A percentile compares a stretch with the other conserved stretches of the same genome.
Conservation (phyloP, 2,113 vertebrate species). For the Nipponia nippon region DNA sequence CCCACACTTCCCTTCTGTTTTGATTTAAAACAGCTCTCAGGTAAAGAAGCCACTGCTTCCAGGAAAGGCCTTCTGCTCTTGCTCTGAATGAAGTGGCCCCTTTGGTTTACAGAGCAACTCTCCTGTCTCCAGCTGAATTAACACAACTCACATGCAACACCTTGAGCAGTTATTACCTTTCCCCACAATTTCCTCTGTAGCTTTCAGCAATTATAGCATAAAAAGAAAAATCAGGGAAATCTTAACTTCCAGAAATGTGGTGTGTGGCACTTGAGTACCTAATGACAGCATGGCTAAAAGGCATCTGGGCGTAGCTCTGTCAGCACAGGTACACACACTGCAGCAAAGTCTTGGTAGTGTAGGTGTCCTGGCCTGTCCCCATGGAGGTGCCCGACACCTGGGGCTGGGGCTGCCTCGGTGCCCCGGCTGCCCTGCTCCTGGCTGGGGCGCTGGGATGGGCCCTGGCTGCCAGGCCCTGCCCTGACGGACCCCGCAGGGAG, state of each 20-base stretch:
- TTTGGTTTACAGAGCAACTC: not conserved
- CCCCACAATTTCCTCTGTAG: not conserved
- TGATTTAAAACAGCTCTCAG: not conserved
- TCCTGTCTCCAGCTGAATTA: not conserved
- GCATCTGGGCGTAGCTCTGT: not conserved
- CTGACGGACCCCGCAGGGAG: not conserved
- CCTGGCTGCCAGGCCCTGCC: not conserved
- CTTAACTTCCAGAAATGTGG: not conserved
- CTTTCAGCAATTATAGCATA: not conserved
- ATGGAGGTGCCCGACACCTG: accelerated
- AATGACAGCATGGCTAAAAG: not conserved
- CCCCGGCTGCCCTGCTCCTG: not conserved
- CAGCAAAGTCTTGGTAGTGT: not conserved
- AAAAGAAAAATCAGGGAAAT: not conserved
- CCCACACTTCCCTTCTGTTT: not conserved
- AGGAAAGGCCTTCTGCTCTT: not conserved
- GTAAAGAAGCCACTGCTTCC: not conserved
- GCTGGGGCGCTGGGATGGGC: accelerated
- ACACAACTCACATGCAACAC: not conserved
- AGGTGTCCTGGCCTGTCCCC: not conserved
- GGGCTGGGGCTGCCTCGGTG: not conserved
- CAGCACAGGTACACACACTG: not conserved
- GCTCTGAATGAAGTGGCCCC: not conserved
- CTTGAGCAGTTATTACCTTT: not conserved
- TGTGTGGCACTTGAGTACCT: not conserved